A percentile compares a stretch with the other conserved stretches of the same genome.
phyloP scores from a whole-genome alignment of 2,113 vertebrate genomes.

The Camelus dromedarius region DNA sequence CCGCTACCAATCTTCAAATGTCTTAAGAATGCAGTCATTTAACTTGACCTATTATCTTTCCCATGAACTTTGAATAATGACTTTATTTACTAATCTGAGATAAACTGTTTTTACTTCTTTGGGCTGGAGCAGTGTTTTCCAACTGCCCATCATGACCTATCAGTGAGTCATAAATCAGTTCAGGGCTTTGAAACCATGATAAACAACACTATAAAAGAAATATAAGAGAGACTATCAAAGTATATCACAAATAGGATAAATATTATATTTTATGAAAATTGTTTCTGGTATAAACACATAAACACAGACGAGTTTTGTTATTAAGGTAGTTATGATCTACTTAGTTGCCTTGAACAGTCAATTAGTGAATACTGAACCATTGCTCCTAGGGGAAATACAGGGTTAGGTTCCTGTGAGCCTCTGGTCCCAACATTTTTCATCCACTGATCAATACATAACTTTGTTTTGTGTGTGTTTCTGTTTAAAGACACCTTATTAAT shows the following conservation, averaged over 20 bases:
- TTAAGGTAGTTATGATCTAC: background rate
- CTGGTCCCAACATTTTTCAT: background rate
- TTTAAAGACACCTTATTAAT: background rate
- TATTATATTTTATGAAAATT: background rate
- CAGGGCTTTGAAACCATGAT: background rate
- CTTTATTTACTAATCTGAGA: background rate
- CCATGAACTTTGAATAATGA: background rate
- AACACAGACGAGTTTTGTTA: background rate
- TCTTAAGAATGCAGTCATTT: background rate
- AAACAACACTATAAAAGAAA: background rate
- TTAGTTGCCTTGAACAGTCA: background rate
- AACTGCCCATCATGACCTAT: background rate
- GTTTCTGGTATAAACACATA: background rate
- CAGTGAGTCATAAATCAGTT: background rate
- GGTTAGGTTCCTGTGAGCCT: background rate
- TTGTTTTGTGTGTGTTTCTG: background rate
- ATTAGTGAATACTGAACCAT: background rate
- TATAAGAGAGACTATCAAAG: background rate
- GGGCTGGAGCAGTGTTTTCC: background rate
- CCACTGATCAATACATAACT: background rate
- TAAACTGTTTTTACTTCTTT: slow-evolving; percentile 4
- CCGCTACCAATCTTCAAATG: background rate
- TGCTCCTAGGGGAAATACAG: background rate
- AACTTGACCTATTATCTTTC: background rate
- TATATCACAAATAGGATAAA: background rate